These are phyloP conservation scores for Mactra quadrangularis DNA, from an alignment of 1,140 invertebrate species.

Conservation along the genomic window DNA sequence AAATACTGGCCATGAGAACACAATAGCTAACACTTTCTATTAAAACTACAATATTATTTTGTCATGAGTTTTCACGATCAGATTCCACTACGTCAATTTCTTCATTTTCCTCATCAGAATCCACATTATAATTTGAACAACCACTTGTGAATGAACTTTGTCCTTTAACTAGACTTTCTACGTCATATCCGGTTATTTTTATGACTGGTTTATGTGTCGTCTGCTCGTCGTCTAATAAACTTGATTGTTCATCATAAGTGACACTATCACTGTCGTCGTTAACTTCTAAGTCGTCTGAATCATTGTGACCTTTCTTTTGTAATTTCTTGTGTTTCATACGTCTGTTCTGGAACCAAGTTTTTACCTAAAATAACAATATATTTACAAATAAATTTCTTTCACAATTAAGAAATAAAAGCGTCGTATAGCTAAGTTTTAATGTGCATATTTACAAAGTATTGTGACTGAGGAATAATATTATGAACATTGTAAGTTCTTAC, in stretches of 20 bases:
- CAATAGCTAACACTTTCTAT: no score
- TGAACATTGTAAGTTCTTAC: no score
- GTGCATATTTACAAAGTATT: neutral
- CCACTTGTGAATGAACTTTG: slow-evolving; percentile 28
- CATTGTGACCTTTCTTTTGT: slow-evolving; percentile 89
- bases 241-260: slow-evolving; percentile 27
- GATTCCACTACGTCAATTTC: slow-evolving; percentile 76
- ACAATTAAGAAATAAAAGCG: neutral
- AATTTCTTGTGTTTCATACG: slow-evolving; percentile 99
- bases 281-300: slow-evolving; percentile 65
- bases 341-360: slow-evolving; percentile 99
- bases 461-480: no score
- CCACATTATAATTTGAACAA: slow-evolving; percentile 26
- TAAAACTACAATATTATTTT: neutral
- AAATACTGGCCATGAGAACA: no score
- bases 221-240: slow-evolving; percentile 39
- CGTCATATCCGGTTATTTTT: slow-evolving; percentile 48
- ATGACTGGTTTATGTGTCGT: slow-evolving; percentile 25
- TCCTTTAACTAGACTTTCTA: slow-evolving; percentile 33
- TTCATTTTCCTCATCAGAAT: slow-evolving; percentile 64
- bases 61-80: slow-evolving; percentile 63
- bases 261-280: slow-evolving; percentile 39
- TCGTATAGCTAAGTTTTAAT: neutral
- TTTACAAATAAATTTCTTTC: no score
- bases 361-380: slow-evolving; percentile 92